phyloP scores from a whole-genome alignment of 2,888 invertebrate species.

The Archips xylosteana region DNA sequence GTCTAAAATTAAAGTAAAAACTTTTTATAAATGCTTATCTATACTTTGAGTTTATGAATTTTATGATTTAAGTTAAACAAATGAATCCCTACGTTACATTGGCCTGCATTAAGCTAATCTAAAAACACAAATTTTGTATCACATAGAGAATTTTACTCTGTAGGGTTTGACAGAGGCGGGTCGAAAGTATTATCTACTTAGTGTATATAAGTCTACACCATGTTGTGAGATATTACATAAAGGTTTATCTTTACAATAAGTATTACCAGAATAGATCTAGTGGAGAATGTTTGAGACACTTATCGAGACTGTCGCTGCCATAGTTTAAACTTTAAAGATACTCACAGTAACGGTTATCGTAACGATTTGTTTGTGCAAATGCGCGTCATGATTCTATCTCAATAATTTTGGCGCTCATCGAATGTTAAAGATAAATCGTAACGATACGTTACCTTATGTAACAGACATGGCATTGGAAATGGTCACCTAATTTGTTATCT shows the following conservation, averaged over 20 bases:
- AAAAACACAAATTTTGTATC: no score
- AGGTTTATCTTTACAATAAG: conserved; percentile 36
- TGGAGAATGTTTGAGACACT: conserved; percentile 21
- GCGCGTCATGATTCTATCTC: background rate
- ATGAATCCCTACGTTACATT: no score
- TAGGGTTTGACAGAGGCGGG: background rate
- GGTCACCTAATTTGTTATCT: no score
- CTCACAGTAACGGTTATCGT: background rate
- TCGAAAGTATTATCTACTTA: conserved; percentile 40
- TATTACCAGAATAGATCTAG: conserved; percentile 48
- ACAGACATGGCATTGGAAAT: no score
- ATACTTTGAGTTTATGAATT: no score
- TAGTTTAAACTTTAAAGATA: background rate
- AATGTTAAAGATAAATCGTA: no score
- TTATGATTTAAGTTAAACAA: no score
- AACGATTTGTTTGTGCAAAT: conserved; percentile 1
- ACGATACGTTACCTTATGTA: background rate
- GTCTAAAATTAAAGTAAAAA: no score
- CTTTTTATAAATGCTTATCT: no score
- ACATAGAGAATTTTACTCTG: no score
- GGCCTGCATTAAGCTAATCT: no score
- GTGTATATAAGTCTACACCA: conserved; percentile 39
- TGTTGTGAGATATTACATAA: conserved; percentile 22
- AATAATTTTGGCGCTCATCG: no score
- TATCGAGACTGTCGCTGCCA: background rate